Evolutionary conservation across 1,140 invertebrate species (phyloP), one percentile per base, ranked within the genome.

Genomic region (Tetraneura akinire): DNA sequence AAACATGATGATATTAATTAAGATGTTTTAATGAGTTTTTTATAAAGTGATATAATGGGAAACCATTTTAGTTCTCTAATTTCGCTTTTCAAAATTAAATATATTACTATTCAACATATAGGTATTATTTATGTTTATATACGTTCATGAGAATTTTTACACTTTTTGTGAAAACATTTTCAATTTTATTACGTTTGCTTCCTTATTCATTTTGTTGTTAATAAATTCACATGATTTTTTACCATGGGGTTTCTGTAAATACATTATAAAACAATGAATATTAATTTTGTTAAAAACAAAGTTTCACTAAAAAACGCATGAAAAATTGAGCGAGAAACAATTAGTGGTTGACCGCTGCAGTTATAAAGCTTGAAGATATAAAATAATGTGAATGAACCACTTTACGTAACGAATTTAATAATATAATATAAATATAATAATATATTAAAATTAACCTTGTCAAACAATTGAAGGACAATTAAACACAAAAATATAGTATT

Each of bases 201-300:
- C 47, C 18, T 23, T 14, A 14, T 23, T 26, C 18, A 51, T 71
- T 42, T 18, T 16, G 4, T 71, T 2, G 47, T 51, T 71, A 71
- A 29, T 29, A 14, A 8, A 51, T 18, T 71, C 45, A 23, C 68
- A 71, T 26, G 68, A n/a, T 29, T 51, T 29, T 51, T 32, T 29
- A 70, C 3, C 32, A 10, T 21, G 6, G 47, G 42, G 47, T 68
- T 37, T 4, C 42, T 21, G 16, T 53, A 14, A 45, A 18, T 26
- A 47, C 21, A 6, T 45, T n/a, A 18, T 5, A 2, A 26, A 51
- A 23, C 49, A 71, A 51, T 1, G 23, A n/a, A 71, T 71, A 29
- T 51, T 51, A 71, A 51, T 71, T 51, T 29, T 6, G 23, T 71
- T 16, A 29, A 71, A 68, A 71, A n/a, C n/a, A n/a, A 51, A 71